Evolutionary conservation across 2,888 invertebrate genomes (phyloP), one percentile per base, ranked within the genome.

Genomic region (Parelbella ahira): DNA sequence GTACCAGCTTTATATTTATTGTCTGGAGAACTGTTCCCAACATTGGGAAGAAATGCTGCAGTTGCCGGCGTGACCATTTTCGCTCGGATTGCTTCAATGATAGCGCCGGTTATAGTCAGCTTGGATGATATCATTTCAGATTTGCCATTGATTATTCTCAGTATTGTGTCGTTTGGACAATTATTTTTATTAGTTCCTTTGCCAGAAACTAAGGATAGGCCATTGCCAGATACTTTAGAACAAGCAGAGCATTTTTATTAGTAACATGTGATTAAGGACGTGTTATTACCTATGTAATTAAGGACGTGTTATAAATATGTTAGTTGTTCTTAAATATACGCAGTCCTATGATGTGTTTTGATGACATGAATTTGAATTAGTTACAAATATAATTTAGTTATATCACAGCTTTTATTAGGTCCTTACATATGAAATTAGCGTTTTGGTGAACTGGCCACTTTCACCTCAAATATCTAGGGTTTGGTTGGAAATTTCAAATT

Each of bases 1-100:
- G 69, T 87, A 45, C 82, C 88, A 37, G 77, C 92, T 0, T 75
- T 93, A 39, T 95, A 93, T 66, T 84, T 95, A 8, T 93, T 91
- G 64, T 91, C 93, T 4, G 93, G 94, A 0, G 95, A 95, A 72
- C 68, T 94, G 19, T 94, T 91, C 61, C 95, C 95, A 4, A 95
- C 95, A 0, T 88, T 93, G 7, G 89, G 93, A 1, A 86, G 95
- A 8, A 95, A 95, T 61, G 91, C 91, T 7, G 94, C 93, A 1
- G 89, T 95, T 30, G 94, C 94, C 4, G 88, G 90, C 0, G 92
- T 93, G 30, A 91, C 93, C 0, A 93, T 92, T 77, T 93, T 92
- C 56, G 93, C 93, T 1, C 88, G 94, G 47, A 75, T 94, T 28
- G 95, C 94, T n/a, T 93, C 94, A 0, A 93, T 94, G 89, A 56